phyloP scores from a whole-genome alignment of 2,797 vertebrate genomes.

The Catharus ustulatus region DNA sequence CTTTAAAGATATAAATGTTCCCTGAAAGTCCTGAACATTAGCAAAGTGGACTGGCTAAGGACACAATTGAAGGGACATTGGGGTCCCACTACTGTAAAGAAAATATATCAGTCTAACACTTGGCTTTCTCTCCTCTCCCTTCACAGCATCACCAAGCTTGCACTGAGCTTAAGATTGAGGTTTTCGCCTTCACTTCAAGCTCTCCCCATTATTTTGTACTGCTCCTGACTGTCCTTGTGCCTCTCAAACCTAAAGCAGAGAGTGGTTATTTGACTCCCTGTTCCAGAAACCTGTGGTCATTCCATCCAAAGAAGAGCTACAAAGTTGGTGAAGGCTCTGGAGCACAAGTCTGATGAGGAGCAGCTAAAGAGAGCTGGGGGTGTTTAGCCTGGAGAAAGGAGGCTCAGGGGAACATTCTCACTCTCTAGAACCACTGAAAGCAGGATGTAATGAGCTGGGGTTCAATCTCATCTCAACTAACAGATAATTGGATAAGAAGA shows the following conservation, averaged over 20 bases:
- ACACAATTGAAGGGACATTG: neutral
- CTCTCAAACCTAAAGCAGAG: neutral
- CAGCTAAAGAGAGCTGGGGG: neutral
- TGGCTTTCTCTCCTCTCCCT: neutral
- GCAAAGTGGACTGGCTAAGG: neutral
- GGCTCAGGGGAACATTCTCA: neutral
- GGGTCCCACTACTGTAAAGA: neutral
- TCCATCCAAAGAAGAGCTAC: neutral
- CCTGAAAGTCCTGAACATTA: neutral
- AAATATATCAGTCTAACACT: neutral
- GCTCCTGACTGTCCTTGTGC: neutral
- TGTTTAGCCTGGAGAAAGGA: neutral
- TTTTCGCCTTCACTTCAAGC: neutral
- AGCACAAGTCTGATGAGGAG: neutral
- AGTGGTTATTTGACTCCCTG: neutral
- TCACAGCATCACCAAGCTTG: neutral
- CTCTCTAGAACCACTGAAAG: neutral
- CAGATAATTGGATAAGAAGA: rapidly evolving
- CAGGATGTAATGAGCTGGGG: rapidly evolving
- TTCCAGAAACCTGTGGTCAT: neutral
- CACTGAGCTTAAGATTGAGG: neutral
- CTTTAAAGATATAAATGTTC: neutral
- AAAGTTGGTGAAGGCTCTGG: neutral
- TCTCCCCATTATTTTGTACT: neutral
- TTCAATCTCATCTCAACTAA: neutral